A percentile compares a stretch with the other conserved stretches of the same genome.
phyloP scores from a whole-genome alignment of 2,113 vertebrate species.

The Sceloporus tristichus region DNA sequence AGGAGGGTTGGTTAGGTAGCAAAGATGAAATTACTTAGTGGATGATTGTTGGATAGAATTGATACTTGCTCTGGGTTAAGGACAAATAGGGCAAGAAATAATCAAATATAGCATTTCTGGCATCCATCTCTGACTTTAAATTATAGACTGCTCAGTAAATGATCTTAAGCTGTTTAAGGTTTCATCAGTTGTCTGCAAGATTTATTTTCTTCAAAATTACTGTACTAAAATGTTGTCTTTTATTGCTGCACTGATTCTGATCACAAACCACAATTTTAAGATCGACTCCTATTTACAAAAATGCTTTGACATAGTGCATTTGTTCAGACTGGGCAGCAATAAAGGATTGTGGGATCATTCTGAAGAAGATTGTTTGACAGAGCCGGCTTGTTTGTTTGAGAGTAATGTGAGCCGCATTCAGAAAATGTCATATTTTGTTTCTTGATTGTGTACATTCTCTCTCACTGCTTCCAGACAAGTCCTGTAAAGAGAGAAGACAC shows the following conservation, averaged over 20 bases:
- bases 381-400: slow-evolving; percentile 84
- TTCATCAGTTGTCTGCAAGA: slow-evolving; percentile 79
- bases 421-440: slow-evolving; percentile 87
- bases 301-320: slow-evolving; percentile 87
- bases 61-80: slow-evolving; percentile 68
- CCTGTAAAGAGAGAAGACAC: slow-evolving; percentile 83
- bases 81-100: slow-evolving; percentile 77
- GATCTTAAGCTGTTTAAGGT: slow-evolving; percentile 83
- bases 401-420: slow-evolving; percentile 84
- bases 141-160: slow-evolving; percentile 79
- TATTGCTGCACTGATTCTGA: slow-evolving; percentile 81
- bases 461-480: slow-evolving; percentile 86
- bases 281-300: slow-evolving; percentile 85
- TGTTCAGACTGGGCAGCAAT: slow-evolving; percentile 80
- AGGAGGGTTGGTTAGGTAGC: slow-evolving; percentile 63
- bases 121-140: slow-evolving; percentile 77
- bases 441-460: slow-evolving; percentile 86
- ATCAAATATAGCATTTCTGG: slow-evolving; percentile 74
- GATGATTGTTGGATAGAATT: slow-evolving; percentile 64
- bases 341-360: slow-evolving; percentile 85
- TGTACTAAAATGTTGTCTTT: slow-evolving; percentile 86
- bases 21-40: slow-evolving; percentile 65
- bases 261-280: slow-evolving; percentile 84
- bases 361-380: slow-evolving; percentile 86
- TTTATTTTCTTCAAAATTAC: slow-evolving; percentile 84